phyloP scores from a whole-genome alignment of 2,113 vertebrate species.

The Daubentonia madagascariensis region DNA sequence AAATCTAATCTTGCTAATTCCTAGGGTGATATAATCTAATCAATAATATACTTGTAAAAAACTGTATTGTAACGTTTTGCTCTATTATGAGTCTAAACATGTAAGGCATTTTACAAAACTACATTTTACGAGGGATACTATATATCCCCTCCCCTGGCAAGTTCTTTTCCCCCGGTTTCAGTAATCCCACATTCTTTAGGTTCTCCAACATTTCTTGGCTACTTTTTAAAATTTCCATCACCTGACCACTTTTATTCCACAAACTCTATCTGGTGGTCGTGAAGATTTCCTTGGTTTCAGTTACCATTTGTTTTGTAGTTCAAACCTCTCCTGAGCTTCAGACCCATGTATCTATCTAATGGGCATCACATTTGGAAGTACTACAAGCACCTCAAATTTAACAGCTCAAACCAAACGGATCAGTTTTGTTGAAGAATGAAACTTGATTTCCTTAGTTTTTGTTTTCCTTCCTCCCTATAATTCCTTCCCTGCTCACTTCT shows the following conservation, averaged over 20 bases:
- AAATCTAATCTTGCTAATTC: constrained; percentile 1
- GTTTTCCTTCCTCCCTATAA: neutral
- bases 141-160: neutral
- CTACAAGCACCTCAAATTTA: neutral
- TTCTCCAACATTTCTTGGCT: neutral
- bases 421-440: neutral
- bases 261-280: neutral
- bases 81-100: neutral
- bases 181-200: neutral
- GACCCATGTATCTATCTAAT: neutral
- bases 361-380: neutral
- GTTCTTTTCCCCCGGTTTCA: neutral
- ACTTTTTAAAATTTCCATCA: neutral
- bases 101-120: neutral
- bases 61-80: neutral
- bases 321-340: neutral
- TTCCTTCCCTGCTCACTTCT: constrained; percentile 1
- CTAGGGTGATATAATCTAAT: neutral
- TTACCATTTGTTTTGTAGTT: neutral
- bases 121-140: neutral
- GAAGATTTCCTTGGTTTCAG: neutral
- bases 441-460: neutral
- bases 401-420: neutral
- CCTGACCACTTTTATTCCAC: neutral
- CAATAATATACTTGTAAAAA: neutral